Conservation (phyloP, 2,888 invertebrate species). For the Phyllotreta cruciferae region DNA sequence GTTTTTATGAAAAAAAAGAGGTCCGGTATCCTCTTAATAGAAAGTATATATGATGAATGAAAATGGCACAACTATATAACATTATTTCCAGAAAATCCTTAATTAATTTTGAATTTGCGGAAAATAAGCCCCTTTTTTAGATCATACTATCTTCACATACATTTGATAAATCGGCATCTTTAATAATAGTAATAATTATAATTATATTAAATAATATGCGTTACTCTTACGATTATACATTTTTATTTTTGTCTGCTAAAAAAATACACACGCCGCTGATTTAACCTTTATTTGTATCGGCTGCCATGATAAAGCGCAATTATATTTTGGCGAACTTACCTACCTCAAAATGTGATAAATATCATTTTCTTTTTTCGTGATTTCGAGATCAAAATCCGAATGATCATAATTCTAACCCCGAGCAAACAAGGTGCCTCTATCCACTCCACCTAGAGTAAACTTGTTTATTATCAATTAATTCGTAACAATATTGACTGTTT, state of each 20-base stretch:
- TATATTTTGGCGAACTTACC: slow-evolving; percentile 9
- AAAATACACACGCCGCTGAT: not conserved
- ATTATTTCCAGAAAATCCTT: no score
- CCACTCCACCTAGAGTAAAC: not conserved
- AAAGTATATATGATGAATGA: no score
- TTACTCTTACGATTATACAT: no score
- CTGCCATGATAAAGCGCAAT: slow-evolving; percentile 6
- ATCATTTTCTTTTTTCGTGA: not conserved
- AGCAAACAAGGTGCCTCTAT: not conserved
- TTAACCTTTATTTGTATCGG: slow-evolving; percentile 7
- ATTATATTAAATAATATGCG: no score
- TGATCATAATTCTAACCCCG: slow-evolving; percentile 5
- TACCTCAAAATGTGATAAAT: slow-evolving; percentile 13
- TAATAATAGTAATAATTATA: no score
- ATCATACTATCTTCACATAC: no score
- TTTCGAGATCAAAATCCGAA: not conserved
- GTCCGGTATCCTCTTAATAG: no score
- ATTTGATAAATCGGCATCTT: no score
- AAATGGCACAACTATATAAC: no score
- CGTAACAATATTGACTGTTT: slow-evolving; percentile 7
- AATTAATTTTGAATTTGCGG: no score
- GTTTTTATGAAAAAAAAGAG: no score
- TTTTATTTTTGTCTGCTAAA: not conserved
- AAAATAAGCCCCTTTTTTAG: no score
- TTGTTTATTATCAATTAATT: slow-evolving; percentile 11